phyloP scores from a whole-genome alignment of 2,888 invertebrate species.

The Drosophila sordidula region DNA sequence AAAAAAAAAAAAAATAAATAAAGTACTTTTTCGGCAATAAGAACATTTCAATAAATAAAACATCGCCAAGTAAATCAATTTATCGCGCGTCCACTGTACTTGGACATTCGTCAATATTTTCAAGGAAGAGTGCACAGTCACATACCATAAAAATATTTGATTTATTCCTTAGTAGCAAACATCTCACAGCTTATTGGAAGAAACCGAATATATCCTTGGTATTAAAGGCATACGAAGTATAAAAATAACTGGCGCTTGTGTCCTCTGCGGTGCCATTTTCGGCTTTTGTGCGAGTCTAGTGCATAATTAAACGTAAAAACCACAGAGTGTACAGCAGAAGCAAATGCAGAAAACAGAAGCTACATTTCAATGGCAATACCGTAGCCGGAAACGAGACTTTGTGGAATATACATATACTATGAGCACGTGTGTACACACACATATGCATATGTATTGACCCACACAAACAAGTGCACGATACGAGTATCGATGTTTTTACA shows the following conservation, averaged over 20 bases:
- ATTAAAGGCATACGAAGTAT: conserved; percentile 3
- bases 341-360: conserved; percentile 34
- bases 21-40: no score
- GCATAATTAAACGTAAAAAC: conserved; percentile 66
- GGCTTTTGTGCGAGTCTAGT: conserved; percentile 41
- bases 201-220: conserved; percentile 2
- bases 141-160: conserved; percentile 3
- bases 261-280: conserved; percentile 30
- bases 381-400: conserved; percentile 50
- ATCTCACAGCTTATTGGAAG: conserved; percentile 2
- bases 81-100: neutral
- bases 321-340: conserved; percentile 40
- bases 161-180: conserved; percentile 7
- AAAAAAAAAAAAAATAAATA: no score
- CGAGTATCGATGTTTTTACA: conserved; percentile 46
- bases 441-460: conserved; percentile 13
- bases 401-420: conserved; percentile 9
- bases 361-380: conserved; percentile 45
- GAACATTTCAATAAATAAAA: no score
- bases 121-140: conserved; percentile 1
- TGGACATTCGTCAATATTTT: conserved; percentile 7
- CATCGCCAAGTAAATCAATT: no score
- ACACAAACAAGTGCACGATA: neutral
- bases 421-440: neutral
- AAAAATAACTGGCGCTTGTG: conserved; percentile 25